Conservation (phyloP, 2,113 vertebrate genomes). For the Petaurus breviceps region DNA sequence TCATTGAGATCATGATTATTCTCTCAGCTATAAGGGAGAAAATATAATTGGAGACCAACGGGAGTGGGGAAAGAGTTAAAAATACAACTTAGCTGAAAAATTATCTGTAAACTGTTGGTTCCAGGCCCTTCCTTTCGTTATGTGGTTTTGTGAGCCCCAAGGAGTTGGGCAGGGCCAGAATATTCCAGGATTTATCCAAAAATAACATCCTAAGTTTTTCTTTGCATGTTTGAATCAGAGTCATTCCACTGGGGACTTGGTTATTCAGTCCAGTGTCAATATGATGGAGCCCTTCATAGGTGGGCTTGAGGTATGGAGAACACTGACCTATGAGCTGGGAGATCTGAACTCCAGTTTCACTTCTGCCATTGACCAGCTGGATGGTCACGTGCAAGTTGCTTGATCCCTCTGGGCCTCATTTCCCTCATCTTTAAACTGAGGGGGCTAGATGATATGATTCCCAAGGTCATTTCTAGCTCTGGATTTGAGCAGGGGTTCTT, state of each 20-base stretch:
- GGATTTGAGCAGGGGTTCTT: not conserved
- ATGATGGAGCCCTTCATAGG: constrained; percentile 15
- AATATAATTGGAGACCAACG: too few relatives aligned
- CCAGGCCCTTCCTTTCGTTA: constrained; percentile 30
- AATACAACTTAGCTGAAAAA: constrained; percentile 60
- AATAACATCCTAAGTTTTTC: constrained; percentile 63
- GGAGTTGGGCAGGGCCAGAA: constrained; percentile 53
- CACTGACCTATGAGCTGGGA: not conserved
- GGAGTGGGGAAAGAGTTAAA: constrained; percentile 52
- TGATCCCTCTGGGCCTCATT: not conserved
- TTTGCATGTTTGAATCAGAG: constrained; percentile 57
- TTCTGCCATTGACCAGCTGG: not conserved
- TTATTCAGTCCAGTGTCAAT: constrained; percentile 51
- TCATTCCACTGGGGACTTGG: constrained; percentile 37
- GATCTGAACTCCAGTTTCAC: not conserved
- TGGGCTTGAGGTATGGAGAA: too few relatives aligned
- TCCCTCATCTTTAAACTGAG: not conserved
- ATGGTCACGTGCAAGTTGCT: not conserved
- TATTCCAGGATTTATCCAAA: constrained; percentile 67
- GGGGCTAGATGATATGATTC: not conserved
- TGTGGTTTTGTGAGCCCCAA: constrained; percentile 64
- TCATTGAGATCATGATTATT: too few relatives aligned
- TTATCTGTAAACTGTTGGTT: constrained; percentile 62
- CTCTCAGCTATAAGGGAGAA: constrained; percentile 69
- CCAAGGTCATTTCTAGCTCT: not conserved